These are phyloP conservation scores for Gymnothorax javanicus DNA, from an alignment of 2,797 vertebrate genomes.

Conservation along the genomic window DNA sequence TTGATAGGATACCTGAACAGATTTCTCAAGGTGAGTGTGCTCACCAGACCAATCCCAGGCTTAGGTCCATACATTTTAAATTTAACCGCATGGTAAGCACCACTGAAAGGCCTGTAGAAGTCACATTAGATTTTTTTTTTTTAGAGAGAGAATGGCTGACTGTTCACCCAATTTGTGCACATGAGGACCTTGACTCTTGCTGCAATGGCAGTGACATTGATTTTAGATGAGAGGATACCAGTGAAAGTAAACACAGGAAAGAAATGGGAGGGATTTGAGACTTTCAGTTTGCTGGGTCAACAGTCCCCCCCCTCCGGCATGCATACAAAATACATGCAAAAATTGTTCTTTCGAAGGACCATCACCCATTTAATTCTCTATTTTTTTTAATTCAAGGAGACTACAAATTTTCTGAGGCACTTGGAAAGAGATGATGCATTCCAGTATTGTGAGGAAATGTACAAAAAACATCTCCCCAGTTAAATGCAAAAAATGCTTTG, in stretches of 20 bases:
- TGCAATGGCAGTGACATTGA: neutral
- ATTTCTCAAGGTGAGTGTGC: too few relatives aligned
- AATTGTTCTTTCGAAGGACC: neutral
- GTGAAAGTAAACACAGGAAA: neutral
- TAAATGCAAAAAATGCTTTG: neutral
- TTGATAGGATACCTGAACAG: too few relatives aligned
- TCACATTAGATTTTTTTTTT: too few relatives aligned
- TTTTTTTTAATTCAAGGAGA: too few relatives aligned
- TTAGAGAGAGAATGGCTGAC: too few relatives aligned
- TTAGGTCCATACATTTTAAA: too few relatives aligned
- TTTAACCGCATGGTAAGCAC: too few relatives aligned
- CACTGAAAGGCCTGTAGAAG: too few relatives aligned
- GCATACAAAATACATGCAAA: neutral
- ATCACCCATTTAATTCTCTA: neutral
- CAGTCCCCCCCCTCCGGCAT: too few relatives aligned
- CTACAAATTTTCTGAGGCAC: neutral
- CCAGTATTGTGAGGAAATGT: neutral
- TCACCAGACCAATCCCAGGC: too few relatives aligned
- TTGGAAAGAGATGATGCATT: neutral
- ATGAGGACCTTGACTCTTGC: neutral
- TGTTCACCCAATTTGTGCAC: neutral
- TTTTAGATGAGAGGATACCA: neutral
- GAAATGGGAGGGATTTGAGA: neutral
- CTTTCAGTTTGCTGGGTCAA: neutral
- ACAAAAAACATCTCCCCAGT: neutral